These are phyloP conservation scores for Anthophora plumipes DNA, from an alignment of 2,888 invertebrate genomes.

Conservation along the genomic window DNA sequence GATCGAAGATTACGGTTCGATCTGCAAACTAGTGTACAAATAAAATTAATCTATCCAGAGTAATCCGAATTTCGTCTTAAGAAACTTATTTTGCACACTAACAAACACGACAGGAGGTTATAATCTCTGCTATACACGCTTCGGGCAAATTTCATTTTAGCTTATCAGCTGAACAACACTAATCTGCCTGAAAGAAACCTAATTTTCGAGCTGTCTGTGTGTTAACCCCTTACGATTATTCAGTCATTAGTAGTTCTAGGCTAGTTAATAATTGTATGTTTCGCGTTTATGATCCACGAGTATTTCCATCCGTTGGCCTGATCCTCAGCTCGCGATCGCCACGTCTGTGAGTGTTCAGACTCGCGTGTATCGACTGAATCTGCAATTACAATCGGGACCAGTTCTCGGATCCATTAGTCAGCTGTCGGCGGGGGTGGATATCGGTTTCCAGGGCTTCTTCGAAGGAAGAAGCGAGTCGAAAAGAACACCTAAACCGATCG, in stretches of 20 bases:
- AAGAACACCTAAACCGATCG: conserved; percentile 64
- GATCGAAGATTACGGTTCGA: neutral
- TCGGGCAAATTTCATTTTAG: no score
- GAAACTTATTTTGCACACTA: no score
- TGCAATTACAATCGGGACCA: conserved; percentile 71
- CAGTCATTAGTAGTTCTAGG: no score
- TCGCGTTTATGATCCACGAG: neutral
- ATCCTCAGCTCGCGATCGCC: neutral
- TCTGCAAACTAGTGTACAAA: neutral
- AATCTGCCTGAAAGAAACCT: neutral
- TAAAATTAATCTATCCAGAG: no score
- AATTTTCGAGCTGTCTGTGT: neutral
- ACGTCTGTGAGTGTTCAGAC: neutral
- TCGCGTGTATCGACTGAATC: conserved; percentile 64
- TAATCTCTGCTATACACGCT: no score
- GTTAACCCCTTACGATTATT: no score
- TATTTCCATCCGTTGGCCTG: neutral
- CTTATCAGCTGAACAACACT: no score
- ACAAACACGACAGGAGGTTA: no score
- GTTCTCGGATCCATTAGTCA: conserved; percentile 72
- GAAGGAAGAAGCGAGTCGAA: conserved; percentile 50
- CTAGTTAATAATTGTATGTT: no score
- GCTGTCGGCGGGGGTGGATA: conserved; percentile 56
- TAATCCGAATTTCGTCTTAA: no score
- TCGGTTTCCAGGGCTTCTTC: conserved; percentile 56